These are phyloP conservation scores for Drosophila orena DNA, from an alignment of 1,140 invertebrate species.

Conservation along the genomic window DNA sequence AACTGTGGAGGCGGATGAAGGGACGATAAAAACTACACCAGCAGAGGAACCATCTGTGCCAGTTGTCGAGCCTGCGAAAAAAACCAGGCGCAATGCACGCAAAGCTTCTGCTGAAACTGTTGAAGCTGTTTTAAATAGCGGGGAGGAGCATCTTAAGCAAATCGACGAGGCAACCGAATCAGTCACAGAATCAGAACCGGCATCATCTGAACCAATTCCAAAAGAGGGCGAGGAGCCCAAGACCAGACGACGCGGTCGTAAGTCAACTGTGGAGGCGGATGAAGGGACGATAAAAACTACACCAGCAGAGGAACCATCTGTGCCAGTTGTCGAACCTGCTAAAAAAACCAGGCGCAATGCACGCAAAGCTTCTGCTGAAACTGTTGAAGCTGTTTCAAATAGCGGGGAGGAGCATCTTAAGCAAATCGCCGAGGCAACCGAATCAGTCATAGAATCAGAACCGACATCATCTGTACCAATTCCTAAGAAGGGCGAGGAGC, in stretches of 20 bases:
- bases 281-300: background rate
- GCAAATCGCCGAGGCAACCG: too few species aligned
- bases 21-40: background rate
- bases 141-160: constrained; percentile 1
- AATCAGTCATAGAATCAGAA: too few species aligned
- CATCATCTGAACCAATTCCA: background rate
- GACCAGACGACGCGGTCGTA: constrained; percentile 16
- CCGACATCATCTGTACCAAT: too few species aligned
- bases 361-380: too few species aligned
- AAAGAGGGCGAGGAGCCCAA: constrained; percentile 11
- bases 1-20: constrained; percentile 8
- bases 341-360: too few species aligned
- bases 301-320: too few species aligned
- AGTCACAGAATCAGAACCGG: background rate
- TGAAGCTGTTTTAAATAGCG: background rate
- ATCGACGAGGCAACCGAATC: constrained; percentile 18
- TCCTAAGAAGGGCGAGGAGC: too few species aligned
- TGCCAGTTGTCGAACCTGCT: too few species aligned
- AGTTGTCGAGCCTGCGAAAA: constrained; percentile 8
- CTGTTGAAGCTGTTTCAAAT: too few species aligned
- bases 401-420: too few species aligned
- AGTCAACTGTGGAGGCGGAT: constrained; percentile 17
- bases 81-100: background rate
- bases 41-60: background rate
- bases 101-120: constrained; percentile 7